Percentiles rank a stretch among this genome's conserved stretches.
Conservation (phyloP, 2,888 invertebrate species). For the Amorpha juglandis region DNA sequence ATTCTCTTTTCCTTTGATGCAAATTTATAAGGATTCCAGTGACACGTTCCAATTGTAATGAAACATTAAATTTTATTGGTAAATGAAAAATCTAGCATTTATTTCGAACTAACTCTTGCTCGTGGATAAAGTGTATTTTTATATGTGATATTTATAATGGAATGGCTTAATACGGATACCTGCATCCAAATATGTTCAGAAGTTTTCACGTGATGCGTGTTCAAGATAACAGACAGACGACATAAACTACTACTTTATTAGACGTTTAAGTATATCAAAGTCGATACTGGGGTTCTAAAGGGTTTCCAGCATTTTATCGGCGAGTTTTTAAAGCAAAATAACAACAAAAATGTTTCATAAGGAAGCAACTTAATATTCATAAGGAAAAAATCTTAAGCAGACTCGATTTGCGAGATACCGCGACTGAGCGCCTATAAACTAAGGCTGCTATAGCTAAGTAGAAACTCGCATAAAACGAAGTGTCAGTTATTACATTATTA, state of each 20-base stretch:
- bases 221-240: no score
- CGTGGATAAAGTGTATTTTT: no score
- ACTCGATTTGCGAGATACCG: constrained; percentile 16
- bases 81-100: not conserved
- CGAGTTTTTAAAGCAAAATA: not conserved
- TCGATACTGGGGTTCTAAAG: not conserved
- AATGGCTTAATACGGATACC: no score
- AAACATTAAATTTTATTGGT: not conserved
- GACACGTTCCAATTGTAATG: not conserved
- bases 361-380: constrained; percentile 58
- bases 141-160: no score
- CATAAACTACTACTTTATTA: no score
- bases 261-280: not conserved
- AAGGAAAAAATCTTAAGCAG: constrained; percentile 32
- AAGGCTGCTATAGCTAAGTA: constrained; percentile 65
- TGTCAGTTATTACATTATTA: constrained; percentile 83
- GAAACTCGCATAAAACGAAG: constrained; percentile 79
- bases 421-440: constrained; percentile 29
- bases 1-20: constrained; percentile 46
- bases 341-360: constrained; percentile 33
- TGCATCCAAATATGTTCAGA: no score
- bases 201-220: no score
- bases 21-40: constrained; percentile 3
- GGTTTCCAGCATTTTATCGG: not conserved
- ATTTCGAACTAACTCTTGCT: no score